Base-by-base conservation (phyloP, 2,888 invertebrate genomes). In the Drosophila bunnanda region DNA sequence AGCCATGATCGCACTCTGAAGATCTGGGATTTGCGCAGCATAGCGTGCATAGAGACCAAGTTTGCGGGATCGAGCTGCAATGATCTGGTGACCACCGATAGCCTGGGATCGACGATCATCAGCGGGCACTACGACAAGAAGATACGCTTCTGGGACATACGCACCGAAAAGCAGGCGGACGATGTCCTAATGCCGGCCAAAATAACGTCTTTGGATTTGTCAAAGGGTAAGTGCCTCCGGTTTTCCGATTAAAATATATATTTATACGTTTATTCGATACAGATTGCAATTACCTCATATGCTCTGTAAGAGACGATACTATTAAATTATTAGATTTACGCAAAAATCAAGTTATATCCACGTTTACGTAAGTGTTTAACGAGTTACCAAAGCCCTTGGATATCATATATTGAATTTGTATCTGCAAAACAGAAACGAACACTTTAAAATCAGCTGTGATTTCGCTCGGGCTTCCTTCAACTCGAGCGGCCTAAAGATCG, bases 121-220 rank as follows among this genome's bases (percentile, higher is more conserved):
- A 98, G 98, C 89, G 99, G 99, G 28, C 99, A 99, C 93, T 99
- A 97, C 93, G 99, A 99, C 93, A 98, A 98, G 93, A 96, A 96
- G 90, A 96, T 99, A 84, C 95, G 99, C 58, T 97, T 99, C 93
- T 99, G 99, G 99, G 99, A 99, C 93, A 96, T 96, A 75, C 94
- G 99, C 86, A 95, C 96, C 17, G 98, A 98, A 88, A 95, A 95
- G 88, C 95, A 96, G 79, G 95, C 96, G 73, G 97, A 97, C 91
- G 97, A 98, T 93, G 96, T 98, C 76, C 93, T 96, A 78, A 94
- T 99, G 74, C 97, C 97, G 91, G 98, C 98, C 68, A 97, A 97
- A 94, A 96, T 99, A 78, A 99, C 99, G 41, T 99, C 99, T 50
- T 94, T 99, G 81, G 98, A 98, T 93, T 93, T 98, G 79, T 97